A percentile compares a stretch with the other conserved stretches of the same genome.
phyloP scores from a whole-genome alignment of 2,888 invertebrate species.

The Magallana nippona region DNA sequence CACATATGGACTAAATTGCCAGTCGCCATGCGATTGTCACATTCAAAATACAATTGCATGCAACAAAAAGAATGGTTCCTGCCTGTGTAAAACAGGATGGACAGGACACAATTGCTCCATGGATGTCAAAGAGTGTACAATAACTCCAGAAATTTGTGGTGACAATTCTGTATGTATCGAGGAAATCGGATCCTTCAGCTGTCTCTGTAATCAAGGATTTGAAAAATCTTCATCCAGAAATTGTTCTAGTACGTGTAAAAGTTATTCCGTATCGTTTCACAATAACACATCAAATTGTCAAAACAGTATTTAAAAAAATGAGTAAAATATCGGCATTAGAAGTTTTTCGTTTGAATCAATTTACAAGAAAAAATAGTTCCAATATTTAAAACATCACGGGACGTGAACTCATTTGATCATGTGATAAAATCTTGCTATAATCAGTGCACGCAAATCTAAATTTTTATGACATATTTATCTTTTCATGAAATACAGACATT shows the following conservation, averaged over 20 bases:
- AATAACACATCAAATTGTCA: too few species aligned
- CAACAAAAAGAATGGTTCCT: slow-evolving; percentile 80
- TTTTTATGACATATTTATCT: neutral
- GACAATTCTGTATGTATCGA: slow-evolving; percentile 21
- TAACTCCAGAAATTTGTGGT: slow-evolving; percentile 21
- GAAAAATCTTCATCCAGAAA: neutral
- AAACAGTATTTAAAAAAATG: too few species aligned
- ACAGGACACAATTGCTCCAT: slow-evolving; percentile 64
- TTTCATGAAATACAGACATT: slow-evolving; percentile 38
- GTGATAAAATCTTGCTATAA: too few species aligned
- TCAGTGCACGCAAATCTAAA: too few species aligned
- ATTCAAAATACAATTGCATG: slow-evolving; percentile 60
- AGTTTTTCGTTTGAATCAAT: too few species aligned
- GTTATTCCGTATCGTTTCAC: neutral
- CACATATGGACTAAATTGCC: slow-evolving; percentile 81
- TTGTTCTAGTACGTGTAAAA: slow-evolving; percentile 27
- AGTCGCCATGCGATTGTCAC: slow-evolving; percentile 80
- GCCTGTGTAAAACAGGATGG: slow-evolving; percentile 91
- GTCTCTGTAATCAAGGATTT: slow-evolving; percentile 35
- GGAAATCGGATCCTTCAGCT: slow-evolving; percentile 27
- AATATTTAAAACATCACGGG: too few species aligned
- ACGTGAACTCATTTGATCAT: too few species aligned
- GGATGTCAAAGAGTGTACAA: slow-evolving; percentile 43
- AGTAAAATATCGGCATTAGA: too few species aligned
- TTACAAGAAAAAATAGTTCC: too few species aligned